Evolutionary conservation across 2,113 vertebrate species (phyloP).

Genomic region (Patagioenas fasciata): DNA sequence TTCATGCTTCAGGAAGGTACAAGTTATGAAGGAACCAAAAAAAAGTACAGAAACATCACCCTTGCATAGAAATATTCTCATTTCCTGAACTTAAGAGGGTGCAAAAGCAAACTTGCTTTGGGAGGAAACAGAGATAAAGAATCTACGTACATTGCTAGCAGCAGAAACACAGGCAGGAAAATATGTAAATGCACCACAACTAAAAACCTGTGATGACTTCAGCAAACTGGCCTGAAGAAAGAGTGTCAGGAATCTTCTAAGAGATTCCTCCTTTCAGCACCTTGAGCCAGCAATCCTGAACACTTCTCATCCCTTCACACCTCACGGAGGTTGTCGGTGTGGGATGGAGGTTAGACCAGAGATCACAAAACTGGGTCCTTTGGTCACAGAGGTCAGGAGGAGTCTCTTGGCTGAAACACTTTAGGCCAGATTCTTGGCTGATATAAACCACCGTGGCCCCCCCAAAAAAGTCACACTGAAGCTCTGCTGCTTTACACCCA

Average conservation of each 20-base stretch:
- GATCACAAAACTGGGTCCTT: background rate
- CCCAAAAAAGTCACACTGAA: background rate
- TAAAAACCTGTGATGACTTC: background rate
- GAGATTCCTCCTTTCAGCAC: background rate
- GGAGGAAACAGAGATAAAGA: background rate
- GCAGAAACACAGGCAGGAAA: background rate
- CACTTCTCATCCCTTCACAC: background rate
- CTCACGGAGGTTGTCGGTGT: fast-evolving
- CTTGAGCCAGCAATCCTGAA: background rate
- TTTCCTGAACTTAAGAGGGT: background rate
- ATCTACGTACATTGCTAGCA: background rate
- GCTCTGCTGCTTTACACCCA: background rate
- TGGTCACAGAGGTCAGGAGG: background rate
- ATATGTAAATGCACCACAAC: background rate
- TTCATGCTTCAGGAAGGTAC: background rate
- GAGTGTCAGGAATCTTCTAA: background rate
- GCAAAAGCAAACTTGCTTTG: background rate
- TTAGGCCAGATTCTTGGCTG: background rate
- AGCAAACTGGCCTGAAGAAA: background rate
- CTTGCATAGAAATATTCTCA: background rate
- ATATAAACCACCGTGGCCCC: background rate
- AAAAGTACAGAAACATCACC: background rate
- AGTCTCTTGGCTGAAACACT: background rate
- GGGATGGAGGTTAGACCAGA: background rate
- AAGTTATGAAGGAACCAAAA: background rate